Evolutionary conservation across 2,797 vertebrate species (phyloP).

Genomic region (Gymnothorax reevesii): DNA sequence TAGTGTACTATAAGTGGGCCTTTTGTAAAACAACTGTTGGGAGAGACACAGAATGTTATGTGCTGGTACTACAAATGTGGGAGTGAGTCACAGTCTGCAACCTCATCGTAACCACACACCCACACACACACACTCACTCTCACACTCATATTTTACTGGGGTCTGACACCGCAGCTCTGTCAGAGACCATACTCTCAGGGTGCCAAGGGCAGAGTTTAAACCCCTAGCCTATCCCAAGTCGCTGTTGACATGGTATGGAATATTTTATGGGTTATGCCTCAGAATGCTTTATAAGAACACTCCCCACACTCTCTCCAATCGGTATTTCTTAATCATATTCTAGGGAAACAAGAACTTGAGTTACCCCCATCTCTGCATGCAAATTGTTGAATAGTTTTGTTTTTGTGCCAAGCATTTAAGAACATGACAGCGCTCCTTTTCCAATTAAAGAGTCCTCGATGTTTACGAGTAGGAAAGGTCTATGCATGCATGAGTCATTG

Average conservation of each 20-base stretch:
- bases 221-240: neutral
- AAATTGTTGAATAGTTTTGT: neutral
- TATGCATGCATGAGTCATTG: conserved; percentile 55
- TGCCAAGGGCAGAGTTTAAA: neutral
- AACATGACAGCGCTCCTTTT: neutral
- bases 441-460: conserved; percentile 44
- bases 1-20: neutral
- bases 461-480: conserved; percentile 49
- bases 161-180: conserved; percentile 3
- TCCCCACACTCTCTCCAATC: neutral
- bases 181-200: neutral
- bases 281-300: neutral
- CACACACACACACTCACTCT: neutral
- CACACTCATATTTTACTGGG: neutral
- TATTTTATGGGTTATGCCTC: neutral
- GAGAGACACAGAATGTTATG: conserved; percentile 8
- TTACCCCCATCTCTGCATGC: neutral
- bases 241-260: neutral
- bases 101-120: neutral
- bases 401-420: neutral
- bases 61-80: neutral
- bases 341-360: neutral
- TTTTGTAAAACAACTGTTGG: conserved; percentile 12
- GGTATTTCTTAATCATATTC: neutral
- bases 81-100: neutral